A percentile compares a stretch with the other conserved stretches of the same genome.
phyloP scores from a whole-genome alignment of 1,140 invertebrate genomes.

The Conus ventricosus region DNA sequence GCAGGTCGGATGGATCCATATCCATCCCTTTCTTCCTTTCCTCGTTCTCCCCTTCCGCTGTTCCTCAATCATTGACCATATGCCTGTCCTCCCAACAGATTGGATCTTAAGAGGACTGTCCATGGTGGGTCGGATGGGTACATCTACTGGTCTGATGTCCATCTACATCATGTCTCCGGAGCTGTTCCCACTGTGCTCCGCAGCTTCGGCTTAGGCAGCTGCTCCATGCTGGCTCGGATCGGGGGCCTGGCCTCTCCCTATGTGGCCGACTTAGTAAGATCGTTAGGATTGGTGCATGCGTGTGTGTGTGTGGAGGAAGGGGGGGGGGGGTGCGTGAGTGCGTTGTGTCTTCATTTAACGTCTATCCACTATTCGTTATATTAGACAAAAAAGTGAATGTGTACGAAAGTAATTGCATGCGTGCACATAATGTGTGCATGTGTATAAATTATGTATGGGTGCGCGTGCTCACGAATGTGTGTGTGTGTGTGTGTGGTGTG shows the following conservation, averaged over 20 bases:
- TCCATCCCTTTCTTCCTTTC: not conserved
- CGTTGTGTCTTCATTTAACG: no score
- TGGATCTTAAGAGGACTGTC: slow-evolving; percentile 39
- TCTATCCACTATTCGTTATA: no score
- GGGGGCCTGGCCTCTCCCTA: slow-evolving; percentile 85
- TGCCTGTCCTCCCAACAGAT: not conserved
- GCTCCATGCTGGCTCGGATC: slow-evolving; percentile 85
- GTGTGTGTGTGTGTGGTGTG: no score
- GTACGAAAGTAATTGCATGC: no score
- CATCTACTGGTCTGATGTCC: slow-evolving; percentile 26
- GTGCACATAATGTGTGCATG: no score
- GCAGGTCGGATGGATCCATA: no score
- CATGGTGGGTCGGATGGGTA: slow-evolving; percentile 45
- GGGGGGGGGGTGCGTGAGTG: no score
- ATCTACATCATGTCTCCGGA: slow-evolving; percentile 88
- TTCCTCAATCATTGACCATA: not conserved
- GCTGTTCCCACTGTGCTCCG: slow-evolving; percentile 90
- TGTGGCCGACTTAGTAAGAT: slow-evolving; percentile 56
- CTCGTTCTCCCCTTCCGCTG: not conserved
- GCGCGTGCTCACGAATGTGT: no score
- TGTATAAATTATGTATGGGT: no score
- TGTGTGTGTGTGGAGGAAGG: no score
- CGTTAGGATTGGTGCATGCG: not conserved
- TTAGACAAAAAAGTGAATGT: no score
- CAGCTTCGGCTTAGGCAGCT: slow-evolving; percentile 86